Evolutionary conservation across 2,888 invertebrate species (phyloP).

Genomic region (Pammene aurita): DNA sequence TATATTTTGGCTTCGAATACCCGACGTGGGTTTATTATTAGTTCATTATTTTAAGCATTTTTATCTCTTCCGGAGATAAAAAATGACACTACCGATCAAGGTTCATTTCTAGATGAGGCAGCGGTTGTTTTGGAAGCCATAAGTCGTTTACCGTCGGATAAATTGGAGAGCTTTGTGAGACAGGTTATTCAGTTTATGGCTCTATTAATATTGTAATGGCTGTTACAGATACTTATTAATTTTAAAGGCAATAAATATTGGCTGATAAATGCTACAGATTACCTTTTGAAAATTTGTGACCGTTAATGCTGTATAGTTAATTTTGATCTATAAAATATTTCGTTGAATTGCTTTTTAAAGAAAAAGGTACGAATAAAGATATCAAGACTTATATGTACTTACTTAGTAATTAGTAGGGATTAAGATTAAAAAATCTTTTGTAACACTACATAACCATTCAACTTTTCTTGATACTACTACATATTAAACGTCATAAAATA

Average conservation of each 20-base stretch:
- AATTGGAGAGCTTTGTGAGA: constrained; percentile 19
- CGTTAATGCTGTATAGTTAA: constrained; percentile 1
- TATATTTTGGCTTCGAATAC: constrained; percentile 75
- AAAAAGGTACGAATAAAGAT: too few relatives aligned
- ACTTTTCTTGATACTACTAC: too few relatives aligned
- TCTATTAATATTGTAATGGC: constrained; percentile 34
- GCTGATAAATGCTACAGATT: constrained; percentile 24
- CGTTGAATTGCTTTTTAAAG: too few relatives aligned
- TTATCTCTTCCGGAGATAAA: constrained; percentile 76
- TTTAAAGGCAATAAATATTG: constrained; percentile 29
- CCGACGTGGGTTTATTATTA: constrained; percentile 68
- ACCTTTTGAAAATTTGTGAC: constrained; percentile 14
- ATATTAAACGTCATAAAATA: too few relatives aligned
- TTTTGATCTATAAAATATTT: neutral
- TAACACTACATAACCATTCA: too few relatives aligned
- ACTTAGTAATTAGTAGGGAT: too few relatives aligned
- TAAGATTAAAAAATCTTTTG: too few relatives aligned
- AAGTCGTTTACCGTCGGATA: constrained; percentile 51
- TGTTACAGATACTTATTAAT: constrained; percentile 32
- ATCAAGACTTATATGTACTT: too few relatives aligned
- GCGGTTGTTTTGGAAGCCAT: constrained; percentile 51
- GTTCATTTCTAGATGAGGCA: constrained; percentile 54
- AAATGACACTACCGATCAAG: constrained; percentile 68
- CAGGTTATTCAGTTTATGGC: constrained; percentile 36
- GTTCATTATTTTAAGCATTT: constrained; percentile 78